Conservation (phyloP, 1,140 invertebrate genomes). For the Ridgeia piscesae region DNA sequence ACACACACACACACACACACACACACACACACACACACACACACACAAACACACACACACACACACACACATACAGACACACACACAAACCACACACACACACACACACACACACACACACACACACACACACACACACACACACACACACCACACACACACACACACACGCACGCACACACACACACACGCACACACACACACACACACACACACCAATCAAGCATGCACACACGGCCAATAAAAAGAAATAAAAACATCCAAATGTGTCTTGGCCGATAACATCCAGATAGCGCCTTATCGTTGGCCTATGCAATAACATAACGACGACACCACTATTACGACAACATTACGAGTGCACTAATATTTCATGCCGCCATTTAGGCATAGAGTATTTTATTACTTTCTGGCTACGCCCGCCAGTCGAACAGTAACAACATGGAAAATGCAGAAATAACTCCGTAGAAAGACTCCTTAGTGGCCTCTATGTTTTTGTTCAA, state of each 20-base stretch:
- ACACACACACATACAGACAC: no score
- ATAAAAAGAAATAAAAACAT: neutral
- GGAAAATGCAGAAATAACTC: neutral
- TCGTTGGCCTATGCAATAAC: neutral
- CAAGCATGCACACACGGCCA: neutral
- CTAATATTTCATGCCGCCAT: neutral
- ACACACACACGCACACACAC: neutral
- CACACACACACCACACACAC: no score
- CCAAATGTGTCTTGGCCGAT: neutral
- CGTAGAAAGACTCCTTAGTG: neutral
- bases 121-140: no score
- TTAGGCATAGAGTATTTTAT: neutral
- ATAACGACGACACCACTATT: neutral
- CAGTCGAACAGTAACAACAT: neutral
- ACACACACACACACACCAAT: neutral
- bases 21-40: no score
- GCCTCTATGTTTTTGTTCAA: neutral
- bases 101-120: no score
- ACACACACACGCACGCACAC: no score
- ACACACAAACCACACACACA: no score
- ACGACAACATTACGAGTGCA: neutral
- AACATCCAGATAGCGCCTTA: neutral
- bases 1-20: no score
- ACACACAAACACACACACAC: no score
- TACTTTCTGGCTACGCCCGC: neutral